These are phyloP conservation scores for Plutomurus gul DNA, from an alignment of 1,140 invertebrate species.

Conservation along the genomic window DNA sequence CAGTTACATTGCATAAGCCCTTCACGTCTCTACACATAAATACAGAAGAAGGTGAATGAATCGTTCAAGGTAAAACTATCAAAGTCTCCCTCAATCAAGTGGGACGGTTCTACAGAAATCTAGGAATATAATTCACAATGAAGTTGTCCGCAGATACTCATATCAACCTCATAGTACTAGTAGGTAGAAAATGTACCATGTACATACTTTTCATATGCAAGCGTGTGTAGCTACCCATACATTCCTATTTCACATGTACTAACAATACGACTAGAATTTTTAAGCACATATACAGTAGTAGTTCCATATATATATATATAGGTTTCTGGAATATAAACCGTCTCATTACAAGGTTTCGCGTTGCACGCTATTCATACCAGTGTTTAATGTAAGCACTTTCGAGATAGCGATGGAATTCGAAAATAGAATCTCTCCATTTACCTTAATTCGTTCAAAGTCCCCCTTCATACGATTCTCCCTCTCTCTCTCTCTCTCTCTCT, in stretches of 20 bases:
- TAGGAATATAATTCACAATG: not conserved
- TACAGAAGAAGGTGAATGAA: not conserved
- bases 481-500: not conserved
- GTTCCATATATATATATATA: too few relatives aligned
- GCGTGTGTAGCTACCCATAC: too few relatives aligned
- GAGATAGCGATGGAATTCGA: slow-evolving; percentile 18
- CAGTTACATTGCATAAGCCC: too few relatives aligned
- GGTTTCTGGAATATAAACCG: too few relatives aligned
- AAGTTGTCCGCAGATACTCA: not conserved
- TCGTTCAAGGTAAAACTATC: not conserved
- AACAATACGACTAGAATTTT: too few relatives aligned
- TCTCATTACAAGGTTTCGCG: not conserved
- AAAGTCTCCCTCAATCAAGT: not conserved
- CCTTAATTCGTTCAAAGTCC: not conserved
- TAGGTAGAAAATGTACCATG: too few relatives aligned
- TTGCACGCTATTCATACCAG: not conserved
- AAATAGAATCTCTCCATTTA: not conserved
- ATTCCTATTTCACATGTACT: too few relatives aligned
- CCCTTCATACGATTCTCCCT: not conserved
- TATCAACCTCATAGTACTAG: not conserved
- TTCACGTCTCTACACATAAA: too few relatives aligned
- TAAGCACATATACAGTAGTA: too few relatives aligned
- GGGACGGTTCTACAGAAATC: not conserved
- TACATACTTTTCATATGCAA: too few relatives aligned
- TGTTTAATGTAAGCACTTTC: not conserved